Evolutionary conservation across 2,113 vertebrate species (phyloP), one percentile per base, ranked within the genome.

Genomic region (Pomatostomus ruficeps): DNA sequence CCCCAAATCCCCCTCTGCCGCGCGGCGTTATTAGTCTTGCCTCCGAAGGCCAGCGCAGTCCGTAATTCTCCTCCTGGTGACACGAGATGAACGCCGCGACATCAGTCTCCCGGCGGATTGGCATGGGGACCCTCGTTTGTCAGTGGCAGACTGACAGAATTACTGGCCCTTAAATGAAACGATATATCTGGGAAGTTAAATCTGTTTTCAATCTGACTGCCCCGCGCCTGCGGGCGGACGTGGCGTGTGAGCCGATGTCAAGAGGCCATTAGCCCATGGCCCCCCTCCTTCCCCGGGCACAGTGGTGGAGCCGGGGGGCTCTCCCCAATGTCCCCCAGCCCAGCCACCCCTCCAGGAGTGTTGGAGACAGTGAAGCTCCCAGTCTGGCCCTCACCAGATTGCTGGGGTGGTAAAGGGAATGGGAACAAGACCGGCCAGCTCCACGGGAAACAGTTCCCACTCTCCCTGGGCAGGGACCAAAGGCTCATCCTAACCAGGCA

Each of bases 111-210:
- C 76, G 24, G 96, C 89, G 83, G 96, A 96, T 94, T 95, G 96
- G 96, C 97, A 94, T 96, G 87, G 91, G 88, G 92, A 96, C 96
- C 95, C 96, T 97, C 98, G 97, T 98, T 97, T 96, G 96, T 98
- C 98, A 98, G 96, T 95, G 93, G 52, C 51, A 91, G 96, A 96
- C 95, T 98, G 98, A 98, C 98, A 98, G 98, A 98, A 97, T 98
- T 97, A 98, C 97, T 97, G 96, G 98, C 95, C 91, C 91, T 97
- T 96, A 97, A 98, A 98, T 98, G 95, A 97, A 98, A 98, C 98
- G 83, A 97, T 98, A 98, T 98, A 98, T 98, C 98, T 98, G 96
- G 95, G 97, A 97, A 94, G 96, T 97, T 97, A 97, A 98, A 97
- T 98, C 96, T 96, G 88, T 96, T 93, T 96, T 95, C 96, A 94